phyloP scores from a whole-genome alignment of 2,888 invertebrate species.

The Hydrotaea cyrtoneurina region DNA sequence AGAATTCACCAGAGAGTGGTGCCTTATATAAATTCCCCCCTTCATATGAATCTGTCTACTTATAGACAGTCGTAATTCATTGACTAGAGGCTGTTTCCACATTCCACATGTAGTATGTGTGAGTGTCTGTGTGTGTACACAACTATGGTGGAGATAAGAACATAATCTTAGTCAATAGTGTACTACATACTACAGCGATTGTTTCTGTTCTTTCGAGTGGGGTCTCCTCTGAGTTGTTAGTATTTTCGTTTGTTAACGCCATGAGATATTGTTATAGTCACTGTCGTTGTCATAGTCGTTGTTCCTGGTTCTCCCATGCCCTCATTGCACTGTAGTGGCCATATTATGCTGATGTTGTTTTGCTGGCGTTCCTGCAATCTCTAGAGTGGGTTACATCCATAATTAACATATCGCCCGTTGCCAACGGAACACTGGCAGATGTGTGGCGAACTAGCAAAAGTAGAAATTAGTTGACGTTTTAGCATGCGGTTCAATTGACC shows the following conservation, averaged over 20 bases:
- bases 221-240: slow-evolving; percentile 29
- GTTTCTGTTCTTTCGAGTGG: slow-evolving; percentile 14
- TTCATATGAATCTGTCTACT: too few species aligned
- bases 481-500: slow-evolving; percentile 43
- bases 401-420: slow-evolving; percentile 60
- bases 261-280: slow-evolving; percentile 54
- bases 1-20: too few species aligned
- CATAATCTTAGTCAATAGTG: slow-evolving; percentile 44
- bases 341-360: neutral
- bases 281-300: neutral
- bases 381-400: slow-evolving; percentile 56
- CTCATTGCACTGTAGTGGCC: slow-evolving; percentile 9
- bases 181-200: neutral
- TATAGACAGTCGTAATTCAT: too few species aligned
- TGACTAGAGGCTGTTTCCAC: neutral
- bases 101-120: neutral
- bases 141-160: slow-evolving; percentile 26
- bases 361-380: neutral
- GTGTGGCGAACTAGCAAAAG: slow-evolving; percentile 37
- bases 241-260: slow-evolving; percentile 40
- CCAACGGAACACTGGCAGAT: slow-evolving; percentile 12
- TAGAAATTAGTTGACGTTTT: slow-evolving; percentile 59
- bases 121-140: neutral
- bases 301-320: neutral
- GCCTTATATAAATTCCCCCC: too few species aligned